Evolutionary conservation across 1,140 invertebrate species (phyloP).

Genomic region (roundworm (Caenorhabditis elegans)): DNA sequence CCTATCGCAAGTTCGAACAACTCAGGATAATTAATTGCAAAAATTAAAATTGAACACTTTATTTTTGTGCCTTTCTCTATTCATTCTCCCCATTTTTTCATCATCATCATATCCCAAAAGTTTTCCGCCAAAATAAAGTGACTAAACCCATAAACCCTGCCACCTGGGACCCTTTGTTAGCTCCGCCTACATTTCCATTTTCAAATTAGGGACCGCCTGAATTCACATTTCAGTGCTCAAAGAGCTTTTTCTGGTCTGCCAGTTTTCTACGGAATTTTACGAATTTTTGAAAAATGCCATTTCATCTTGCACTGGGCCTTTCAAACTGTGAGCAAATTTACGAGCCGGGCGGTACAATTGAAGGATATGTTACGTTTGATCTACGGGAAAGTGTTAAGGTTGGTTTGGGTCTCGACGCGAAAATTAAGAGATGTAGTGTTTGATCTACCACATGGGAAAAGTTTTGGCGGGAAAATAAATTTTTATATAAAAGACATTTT

Average conservation of each 20-base stretch:
- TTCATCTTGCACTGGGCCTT: not conserved
- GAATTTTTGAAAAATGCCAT: not conserved
- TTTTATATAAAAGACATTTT: too few relatives aligned
- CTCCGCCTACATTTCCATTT: not conserved
- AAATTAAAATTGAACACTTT: not conserved
- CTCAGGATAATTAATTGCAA: not conserved
- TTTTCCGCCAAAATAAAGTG: not conserved
- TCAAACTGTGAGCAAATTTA: slow-evolving; percentile 15
- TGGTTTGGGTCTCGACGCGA: not conserved
- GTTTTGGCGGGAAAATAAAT: too few relatives aligned
- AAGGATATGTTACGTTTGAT: not conserved
- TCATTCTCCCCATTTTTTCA: not conserved
- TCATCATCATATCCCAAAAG: not conserved
- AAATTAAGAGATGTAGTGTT: too few relatives aligned
- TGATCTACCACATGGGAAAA: too few relatives aligned
- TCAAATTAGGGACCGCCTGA: not conserved
- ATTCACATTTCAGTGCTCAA: not conserved
- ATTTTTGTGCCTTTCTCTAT: not conserved
- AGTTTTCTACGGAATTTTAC: not conserved
- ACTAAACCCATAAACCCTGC: not conserved
- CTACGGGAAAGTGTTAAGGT: slow-evolving; percentile 12
- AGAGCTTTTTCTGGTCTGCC: not conserved
- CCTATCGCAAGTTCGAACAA: not conserved
- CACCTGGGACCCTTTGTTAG: not conserved
- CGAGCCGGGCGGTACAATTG: not conserved